Evolutionary conservation across 35 echinoderm and acorn worm genomes (phyloP), one percentile per base, ranked within the genome.

Genomic region (Diadema setosum): DNA sequence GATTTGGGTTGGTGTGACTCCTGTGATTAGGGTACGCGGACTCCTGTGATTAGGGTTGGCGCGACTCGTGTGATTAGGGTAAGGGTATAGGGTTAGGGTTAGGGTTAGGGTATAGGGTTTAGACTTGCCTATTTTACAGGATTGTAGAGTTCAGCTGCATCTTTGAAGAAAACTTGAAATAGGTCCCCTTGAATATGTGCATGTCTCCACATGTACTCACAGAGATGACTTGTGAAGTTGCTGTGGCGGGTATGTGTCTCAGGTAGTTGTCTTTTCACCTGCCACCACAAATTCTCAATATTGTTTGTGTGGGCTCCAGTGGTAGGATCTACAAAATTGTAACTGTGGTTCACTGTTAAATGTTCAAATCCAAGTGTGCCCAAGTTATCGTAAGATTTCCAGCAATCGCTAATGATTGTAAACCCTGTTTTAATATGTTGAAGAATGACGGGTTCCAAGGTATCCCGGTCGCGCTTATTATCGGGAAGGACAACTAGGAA

Each of bases 381-480:
- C 2, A 92, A 36, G 18, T 58, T 50, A 18, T 67, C 61, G 35
- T 92, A 76, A 4, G 65, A 40, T 55, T 92, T 92, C 88, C 90
- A 92, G 45, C 83, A 92, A 33, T 92, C 83, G 18, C 41, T 75
- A 24, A 75, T 85, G 5, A 92, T 92, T 15, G 67, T 86, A 8
- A 70, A 50, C 25, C 90, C 82, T 8, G 90, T 4, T 39, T 20
- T 30, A 17, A 91, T 58, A 39, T 82, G 84, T 44, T 91, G 24
- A 40, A 57, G 0, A 33, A 92, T 81, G 9, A 76, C 2, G 16
- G 83, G 49, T 42, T 76, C 46, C 8, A 92, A 70, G 3, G 70
- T 86, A 25, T 40, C 67, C 3, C 39, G 35, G 48, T 92, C 83
- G 12, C 63, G 26, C 23, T 49, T 39, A n/a, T 74, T 39, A 16